A percentile compares a stretch with the other conserved stretches of the same genome.
These are phyloP conservation scores for Lamellibrachia columna DNA, from an alignment of 2,888 invertebrate species.

Conservation along the genomic window DNA sequence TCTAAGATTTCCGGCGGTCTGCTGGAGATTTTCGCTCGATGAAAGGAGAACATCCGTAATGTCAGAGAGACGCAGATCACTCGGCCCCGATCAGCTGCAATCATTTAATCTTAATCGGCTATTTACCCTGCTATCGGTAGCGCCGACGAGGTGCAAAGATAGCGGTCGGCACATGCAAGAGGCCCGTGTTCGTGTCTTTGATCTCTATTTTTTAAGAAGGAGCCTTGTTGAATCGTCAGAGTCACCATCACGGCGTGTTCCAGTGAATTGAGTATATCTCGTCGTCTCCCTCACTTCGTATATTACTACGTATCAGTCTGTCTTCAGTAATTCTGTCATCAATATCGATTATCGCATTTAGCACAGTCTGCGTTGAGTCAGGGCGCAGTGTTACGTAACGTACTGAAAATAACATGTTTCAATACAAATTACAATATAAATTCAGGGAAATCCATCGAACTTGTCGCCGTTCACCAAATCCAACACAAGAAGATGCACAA, in stretches of 20 bases:
- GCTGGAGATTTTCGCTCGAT: background rate
- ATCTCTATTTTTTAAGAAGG: background rate
- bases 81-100: background rate
- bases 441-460: background rate
- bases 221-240: background rate
- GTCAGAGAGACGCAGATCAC: background rate
- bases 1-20: background rate
- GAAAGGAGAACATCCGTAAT: background rate
- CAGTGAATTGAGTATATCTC: background rate
- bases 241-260: background rate
- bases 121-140: background rate
- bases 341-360: background rate
- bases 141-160: background rate
- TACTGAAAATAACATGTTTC: background rate
- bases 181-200: background rate
- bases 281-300: background rate
- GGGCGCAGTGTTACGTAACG: background rate
- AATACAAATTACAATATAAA: background rate
- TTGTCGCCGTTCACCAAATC: background rate
- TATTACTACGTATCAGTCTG: background rate
- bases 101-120: background rate
- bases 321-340: background rate
- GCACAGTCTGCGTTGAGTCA: background rate
- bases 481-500: too few species aligned
- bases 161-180: background rate